phyloP scores from a whole-genome alignment of 2,113 vertebrate species.

The Nipponia nippon region DNA sequence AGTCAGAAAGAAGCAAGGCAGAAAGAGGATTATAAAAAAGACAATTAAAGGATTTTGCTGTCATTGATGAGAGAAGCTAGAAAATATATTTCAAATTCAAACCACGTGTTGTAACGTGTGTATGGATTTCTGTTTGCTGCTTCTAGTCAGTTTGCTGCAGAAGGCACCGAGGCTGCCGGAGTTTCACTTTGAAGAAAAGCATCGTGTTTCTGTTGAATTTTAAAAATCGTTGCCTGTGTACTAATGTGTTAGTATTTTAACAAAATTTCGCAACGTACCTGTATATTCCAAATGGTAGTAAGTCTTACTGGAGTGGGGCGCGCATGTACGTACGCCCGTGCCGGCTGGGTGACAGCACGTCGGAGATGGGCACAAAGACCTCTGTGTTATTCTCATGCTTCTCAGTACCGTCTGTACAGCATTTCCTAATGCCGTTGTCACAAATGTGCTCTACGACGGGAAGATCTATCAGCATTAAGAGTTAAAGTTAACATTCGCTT shows the following conservation, averaged over 20 bases:
- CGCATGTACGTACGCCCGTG: accelerated
- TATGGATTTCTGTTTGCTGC: background rate
- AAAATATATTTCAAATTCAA: background rate
- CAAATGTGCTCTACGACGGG: background rate
- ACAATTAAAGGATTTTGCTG: background rate
- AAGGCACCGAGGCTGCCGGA: background rate
- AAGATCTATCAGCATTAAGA: background rate
- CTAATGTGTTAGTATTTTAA: background rate
- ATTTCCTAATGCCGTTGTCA: background rate
- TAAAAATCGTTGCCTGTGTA: background rate
- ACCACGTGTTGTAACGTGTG: accelerated
- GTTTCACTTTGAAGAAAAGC: background rate
- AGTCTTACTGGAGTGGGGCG: accelerated
- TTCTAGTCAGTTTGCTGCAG: background rate
- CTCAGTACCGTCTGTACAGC: background rate
- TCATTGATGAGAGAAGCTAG: background rate
- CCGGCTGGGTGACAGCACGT: accelerated
- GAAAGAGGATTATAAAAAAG: background rate
- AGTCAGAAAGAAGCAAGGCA: background rate
- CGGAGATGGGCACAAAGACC: too few relatives aligned
- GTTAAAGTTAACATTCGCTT: background rate
- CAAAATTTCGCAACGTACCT: background rate
- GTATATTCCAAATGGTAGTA: background rate
- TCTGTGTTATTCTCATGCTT: background rate
- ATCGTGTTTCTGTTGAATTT: background rate